phyloP scores from a whole-genome alignment of 1,140 invertebrate species.

The Bombus confusus region DNA sequence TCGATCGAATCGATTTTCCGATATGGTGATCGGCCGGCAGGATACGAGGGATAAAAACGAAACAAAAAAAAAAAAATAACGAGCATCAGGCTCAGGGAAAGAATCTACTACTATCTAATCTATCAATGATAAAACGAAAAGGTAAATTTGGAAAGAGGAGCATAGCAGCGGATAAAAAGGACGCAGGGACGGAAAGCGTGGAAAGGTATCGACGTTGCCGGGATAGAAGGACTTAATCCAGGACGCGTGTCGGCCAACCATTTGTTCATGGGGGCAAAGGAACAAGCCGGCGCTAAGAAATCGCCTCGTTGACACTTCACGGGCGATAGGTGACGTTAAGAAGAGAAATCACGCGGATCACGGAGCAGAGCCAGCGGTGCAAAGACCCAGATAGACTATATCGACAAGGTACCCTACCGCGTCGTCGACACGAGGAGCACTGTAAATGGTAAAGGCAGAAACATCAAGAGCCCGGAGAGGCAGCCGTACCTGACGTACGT shows the following conservation, averaged over 20 bases:
- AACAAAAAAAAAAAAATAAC: background rate
- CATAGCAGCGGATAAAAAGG: background rate
- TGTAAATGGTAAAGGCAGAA: constrained; percentile 73
- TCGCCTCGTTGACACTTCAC: constrained; percentile 60
- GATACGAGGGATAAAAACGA: background rate
- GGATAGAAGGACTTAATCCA: constrained; percentile 46
- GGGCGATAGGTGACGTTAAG: constrained; percentile 53
- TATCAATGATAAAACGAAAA: background rate
- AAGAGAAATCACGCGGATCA: constrained; percentile 67
- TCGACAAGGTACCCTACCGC: constrained; percentile 69
- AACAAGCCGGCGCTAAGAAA: constrained; percentile 56
- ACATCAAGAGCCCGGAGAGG: constrained; percentile 28
- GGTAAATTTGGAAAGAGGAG: background rate
- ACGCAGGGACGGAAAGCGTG: background rate
- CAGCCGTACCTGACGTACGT: constrained; percentile 5
- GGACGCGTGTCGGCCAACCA: constrained; percentile 58
- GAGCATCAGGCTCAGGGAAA: no score
- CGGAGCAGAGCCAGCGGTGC: constrained; percentile 35
- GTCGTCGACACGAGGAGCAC: constrained; percentile 65
- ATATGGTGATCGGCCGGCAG: background rate
- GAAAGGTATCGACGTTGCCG: background rate
- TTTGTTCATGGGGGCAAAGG: constrained; percentile 52
- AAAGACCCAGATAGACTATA: constrained; percentile 62
- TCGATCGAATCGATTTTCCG: constrained; percentile 14
- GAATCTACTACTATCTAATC: no score